Evolutionary conservation across 2,113 vertebrate species (phyloP), one percentile per base, ranked within the genome.

Genomic region (Brachionichthys hirsutus): DNA sequence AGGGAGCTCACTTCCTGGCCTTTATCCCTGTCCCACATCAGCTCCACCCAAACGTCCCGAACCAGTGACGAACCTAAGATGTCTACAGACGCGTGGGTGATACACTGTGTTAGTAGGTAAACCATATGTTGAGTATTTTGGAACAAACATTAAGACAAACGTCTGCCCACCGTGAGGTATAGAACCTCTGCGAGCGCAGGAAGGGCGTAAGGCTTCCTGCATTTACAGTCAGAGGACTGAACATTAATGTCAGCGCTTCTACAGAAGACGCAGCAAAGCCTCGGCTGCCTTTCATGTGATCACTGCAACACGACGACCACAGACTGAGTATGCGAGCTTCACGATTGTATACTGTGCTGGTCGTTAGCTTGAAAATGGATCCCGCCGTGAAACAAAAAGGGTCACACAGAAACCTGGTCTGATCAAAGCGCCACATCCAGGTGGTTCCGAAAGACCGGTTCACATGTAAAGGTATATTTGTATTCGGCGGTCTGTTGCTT

Each of bases 1-100:
- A 42, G 13, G 3, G 2, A 54, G 34, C 42, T 62, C 52, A 57
- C 2, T 62, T 61, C 54, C 15, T 43, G 48, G 50, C 58, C 50
- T 57, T 49, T 14, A 57, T 67, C 38, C 9, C 24, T 35, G 24
- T 60, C 40, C 65, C 50, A 67, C 51, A 63, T 22, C 19, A 48
- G 34, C 64, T 81, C 66, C 62, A 81, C 73, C 70, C 64, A 22
- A 65, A 22, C 40, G 54, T 64, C 41, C 48, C 50, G 12, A 30
- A 51, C 54, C 41, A 55, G 54, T 35, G 50, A 62, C n/a, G 17
- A 56, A 41, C 22, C 14, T 44, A 16, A 16, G 12, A 40, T 40
- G 36, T 10, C 57, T 60, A 59, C 47, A 54, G 57, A 46, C 18
- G 20, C 40, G 62, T 40, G 52, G 49, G 18, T 53, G 24, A 53